These are phyloP conservation scores for Harpagoxenus sublaevis DNA, from an alignment of 2,888 invertebrate species.

Conservation along the genomic window DNA sequence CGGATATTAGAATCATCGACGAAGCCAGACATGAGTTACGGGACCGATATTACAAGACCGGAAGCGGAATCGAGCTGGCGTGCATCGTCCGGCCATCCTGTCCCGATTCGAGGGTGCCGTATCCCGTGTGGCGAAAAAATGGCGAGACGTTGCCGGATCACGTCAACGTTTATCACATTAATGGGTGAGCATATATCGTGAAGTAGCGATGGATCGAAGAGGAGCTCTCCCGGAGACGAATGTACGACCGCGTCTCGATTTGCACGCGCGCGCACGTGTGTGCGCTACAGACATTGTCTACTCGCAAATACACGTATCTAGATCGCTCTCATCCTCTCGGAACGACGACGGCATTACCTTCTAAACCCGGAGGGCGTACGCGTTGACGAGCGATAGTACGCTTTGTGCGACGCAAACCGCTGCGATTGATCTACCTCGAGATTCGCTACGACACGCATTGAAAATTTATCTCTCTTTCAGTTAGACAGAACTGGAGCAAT, in stretches of 20 bases:
- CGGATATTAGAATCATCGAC: slow-evolving; percentile 91
- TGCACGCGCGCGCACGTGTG: slow-evolving; percentile 24
- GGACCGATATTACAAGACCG: slow-evolving; percentile 92
- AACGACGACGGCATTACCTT: slow-evolving; percentile 41
- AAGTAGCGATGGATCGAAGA: slow-evolving; percentile 51
- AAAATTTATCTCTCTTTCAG: slow-evolving; percentile 26
- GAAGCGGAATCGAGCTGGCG: slow-evolving; percentile 91
- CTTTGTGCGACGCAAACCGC: slow-evolving; percentile 16
- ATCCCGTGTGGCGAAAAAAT: slow-evolving; percentile 84
- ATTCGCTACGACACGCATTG: slow-evolving; percentile 2
- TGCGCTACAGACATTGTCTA: slow-evolving; percentile 39
- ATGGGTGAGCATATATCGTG: slow-evolving; percentile 79
- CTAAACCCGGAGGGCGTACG: slow-evolving; percentile 39
- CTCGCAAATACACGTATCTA: slow-evolving; percentile 27
- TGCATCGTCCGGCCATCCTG: slow-evolving; percentile 87
- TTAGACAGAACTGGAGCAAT: slow-evolving; percentile 23
- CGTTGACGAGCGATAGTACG: slow-evolving; percentile 44
- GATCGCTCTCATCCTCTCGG: slow-evolving; percentile 31
- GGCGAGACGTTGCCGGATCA: slow-evolving; percentile 81
- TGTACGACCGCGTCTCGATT: slow-evolving; percentile 53
- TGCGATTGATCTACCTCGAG: slow-evolving; percentile 32
- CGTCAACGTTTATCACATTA: slow-evolving; percentile 83
- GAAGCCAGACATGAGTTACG: slow-evolving; percentile 91
- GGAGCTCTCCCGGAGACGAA: slow-evolving; percentile 50
- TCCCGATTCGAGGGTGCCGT: slow-evolving; percentile 83